These are phyloP conservation scores for Leptinotarsa juncta DNA, from an alignment of 2,888 invertebrate genomes.

Conservation along the genomic window DNA sequence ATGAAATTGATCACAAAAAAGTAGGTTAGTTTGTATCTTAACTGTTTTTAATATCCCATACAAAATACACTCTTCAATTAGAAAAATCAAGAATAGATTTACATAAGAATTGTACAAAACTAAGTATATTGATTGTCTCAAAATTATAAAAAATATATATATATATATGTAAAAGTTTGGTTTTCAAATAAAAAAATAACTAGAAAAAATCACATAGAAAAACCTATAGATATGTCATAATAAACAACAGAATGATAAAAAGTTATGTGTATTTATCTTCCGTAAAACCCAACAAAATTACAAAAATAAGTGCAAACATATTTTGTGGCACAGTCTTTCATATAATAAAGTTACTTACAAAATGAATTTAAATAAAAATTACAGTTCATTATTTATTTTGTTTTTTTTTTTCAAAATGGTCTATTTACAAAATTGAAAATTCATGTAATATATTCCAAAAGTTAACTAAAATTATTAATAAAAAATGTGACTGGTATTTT, in stretches of 20 bases:
- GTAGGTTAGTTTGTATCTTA: background rate
- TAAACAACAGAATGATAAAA: no score
- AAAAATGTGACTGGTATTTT: no score
- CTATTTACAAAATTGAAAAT: background rate
- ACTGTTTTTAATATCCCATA: background rate
- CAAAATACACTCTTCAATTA: background rate
- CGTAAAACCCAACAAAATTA: background rate
- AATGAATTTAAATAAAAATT: background rate
- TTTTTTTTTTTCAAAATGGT: background rate
- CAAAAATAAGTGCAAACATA: slow-evolving; percentile 1
- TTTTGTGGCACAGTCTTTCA: background rate
- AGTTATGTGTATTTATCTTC: no score
- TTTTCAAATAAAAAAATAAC: slow-evolving; percentile 8
- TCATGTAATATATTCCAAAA: background rate
- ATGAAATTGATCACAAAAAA: no score
- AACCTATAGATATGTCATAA: no score
- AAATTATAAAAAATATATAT: slow-evolving; percentile 16
- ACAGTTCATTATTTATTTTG: background rate
- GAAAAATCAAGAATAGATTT: background rate
- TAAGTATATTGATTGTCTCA: slow-evolving; percentile 26
- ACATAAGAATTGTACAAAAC: slow-evolving; percentile 2
- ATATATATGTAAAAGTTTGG: slow-evolving; percentile 12
- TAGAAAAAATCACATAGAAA: background rate
- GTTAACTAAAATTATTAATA: no score
- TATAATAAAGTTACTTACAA: background rate